Evolutionary conservation across 92 coral and sea anemone species (phyloP), one percentile per base, ranked within the genome.

Genomic region (Parazoanthus darwini): DNA sequence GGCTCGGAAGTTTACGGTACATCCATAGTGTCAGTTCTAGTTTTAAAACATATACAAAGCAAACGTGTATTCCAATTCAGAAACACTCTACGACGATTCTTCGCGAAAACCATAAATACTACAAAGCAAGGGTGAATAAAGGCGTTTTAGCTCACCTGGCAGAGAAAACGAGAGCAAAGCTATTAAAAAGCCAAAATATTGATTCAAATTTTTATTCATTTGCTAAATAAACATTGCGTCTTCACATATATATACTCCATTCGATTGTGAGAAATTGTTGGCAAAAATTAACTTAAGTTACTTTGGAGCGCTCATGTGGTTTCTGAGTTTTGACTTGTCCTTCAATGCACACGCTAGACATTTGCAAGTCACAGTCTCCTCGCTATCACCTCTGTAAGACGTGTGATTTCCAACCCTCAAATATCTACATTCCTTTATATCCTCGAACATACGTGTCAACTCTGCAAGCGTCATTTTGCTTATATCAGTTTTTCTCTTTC

Each of bases 401-500:
- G 96, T 93, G 10, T 95, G 93, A 75, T 73, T 90, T 2, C 96
- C 98, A 38, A 92, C 92, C 43, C 98, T 94, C 43, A 95, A 88
- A 85, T 95, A 95, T 78, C 98, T 79, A 85, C 98, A 95, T 80
- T 95, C 96, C 38, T 94, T 91, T 46, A 95, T 95, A 26, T 94
- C 98, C 81, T 93, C 96, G 46, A 91, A 95, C 81, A 95, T 82
- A 22, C 90, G 92, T 7, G 94, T 93, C 25, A 95, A 85, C 46
- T 95, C 96, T 74, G 82, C 71, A 91, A 95, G 89, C 26, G 98
- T 88, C 92, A 95, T 90, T 82, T 93, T 94, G 35, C 81, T 89
- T 46, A 93, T 88, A 77, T 94, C 94, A 80, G 90, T 91, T 85
- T 91, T 93, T 73, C 91, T 89, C 74, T 90, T 87, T 8, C 83